Conservation (phyloP, 2,888 invertebrate species). For the Euproctis similis region DNA sequence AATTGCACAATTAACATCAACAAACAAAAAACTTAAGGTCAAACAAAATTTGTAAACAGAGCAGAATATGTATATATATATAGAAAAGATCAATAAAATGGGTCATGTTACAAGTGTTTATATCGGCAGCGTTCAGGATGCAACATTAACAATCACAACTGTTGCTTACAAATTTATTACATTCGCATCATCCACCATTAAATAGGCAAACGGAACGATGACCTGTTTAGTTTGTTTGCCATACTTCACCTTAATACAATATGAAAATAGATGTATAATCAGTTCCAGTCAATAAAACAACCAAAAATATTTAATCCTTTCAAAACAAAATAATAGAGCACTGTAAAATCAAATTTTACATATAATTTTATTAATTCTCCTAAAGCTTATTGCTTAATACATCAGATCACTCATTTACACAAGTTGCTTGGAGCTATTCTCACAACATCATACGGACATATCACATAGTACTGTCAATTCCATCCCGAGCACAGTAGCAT, state of each 20-base stretch:
- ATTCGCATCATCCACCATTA: constrained; percentile 15
- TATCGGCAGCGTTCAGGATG: constrained; percentile 1
- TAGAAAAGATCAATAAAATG: constrained; percentile 6
- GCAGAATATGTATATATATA: constrained; percentile 2
- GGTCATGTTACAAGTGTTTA: constrained; percentile 2
- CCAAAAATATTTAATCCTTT: constrained; percentile 12
- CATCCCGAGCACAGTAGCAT: constrained; percentile 3
- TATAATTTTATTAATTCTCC: constrained; percentile 20
- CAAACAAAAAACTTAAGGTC: not conserved
- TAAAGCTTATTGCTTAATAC: constrained; percentile 34
- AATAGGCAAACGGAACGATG: constrained; percentile 18
- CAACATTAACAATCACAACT: constrained; percentile 3
- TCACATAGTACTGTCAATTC: constrained; percentile 9
- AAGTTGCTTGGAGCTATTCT: constrained; percentile 33
- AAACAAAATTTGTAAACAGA: constrained; percentile 1
- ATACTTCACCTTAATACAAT: constrained; percentile 16
- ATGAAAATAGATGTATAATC: constrained; percentile 26
- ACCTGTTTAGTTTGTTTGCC: too few relatives aligned
- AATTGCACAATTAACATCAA: constrained; percentile 6
- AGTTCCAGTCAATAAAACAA: constrained; percentile 16
- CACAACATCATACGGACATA: constrained; percentile 15
- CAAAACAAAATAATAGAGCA: constrained; percentile 22
- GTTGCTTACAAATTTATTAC: constrained; percentile 3
- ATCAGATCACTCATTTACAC: constrained; percentile 37
- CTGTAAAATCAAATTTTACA: constrained; percentile 41